Evolutionary conservation across 2,797 vertebrate genomes (phyloP).

Genomic region (Enteromius trimaculatus): DNA sequence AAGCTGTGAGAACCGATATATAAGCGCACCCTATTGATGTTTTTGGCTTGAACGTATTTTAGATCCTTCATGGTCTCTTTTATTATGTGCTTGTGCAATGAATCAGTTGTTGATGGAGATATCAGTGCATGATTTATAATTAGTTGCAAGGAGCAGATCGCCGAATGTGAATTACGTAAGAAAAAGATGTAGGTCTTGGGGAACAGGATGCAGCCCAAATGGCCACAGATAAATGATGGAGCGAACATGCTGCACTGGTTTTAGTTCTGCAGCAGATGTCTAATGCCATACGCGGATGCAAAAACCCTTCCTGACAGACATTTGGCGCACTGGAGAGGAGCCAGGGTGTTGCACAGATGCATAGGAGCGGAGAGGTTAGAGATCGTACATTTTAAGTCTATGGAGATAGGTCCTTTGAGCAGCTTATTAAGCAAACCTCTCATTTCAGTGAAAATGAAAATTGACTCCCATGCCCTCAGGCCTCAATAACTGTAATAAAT

Average conservation of each 20-base stretch:
- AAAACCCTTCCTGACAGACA: slow-evolving; percentile 70
- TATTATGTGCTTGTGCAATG: slow-evolving; percentile 8
- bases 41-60: not conserved
- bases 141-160: slow-evolving; percentile 19
- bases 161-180: slow-evolving; percentile 28
- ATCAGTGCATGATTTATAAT: slow-evolving; percentile 29
- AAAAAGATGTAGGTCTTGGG: slow-evolving; percentile 38
- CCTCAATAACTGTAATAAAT: slow-evolving; percentile 50
- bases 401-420: slow-evolving; percentile 22
- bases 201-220: slow-evolving; percentile 50
- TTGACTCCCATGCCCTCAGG: slow-evolving; percentile 45
- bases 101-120: slow-evolving; percentile 23
- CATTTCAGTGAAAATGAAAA: slow-evolving; percentile 53
- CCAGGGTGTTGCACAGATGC: slow-evolving; percentile 66
- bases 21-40: not conserved
- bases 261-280: slow-evolving; percentile 63
- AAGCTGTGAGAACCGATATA: slow-evolving; percentile 16
- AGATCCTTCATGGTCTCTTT: not conserved
- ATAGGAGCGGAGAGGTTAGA: slow-evolving; percentile 43
- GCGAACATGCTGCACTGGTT: slow-evolving; percentile 54
- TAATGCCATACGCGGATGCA: slow-evolving; percentile 55
- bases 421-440: slow-evolving; percentile 57
- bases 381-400: slow-evolving; percentile 45
- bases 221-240: slow-evolving; percentile 51
- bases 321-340: slow-evolving; percentile 71